These are phyloP conservation scores for Carassius gibelio DNA, from an alignment of 2,113 vertebrate species.

Conservation along the genomic window DNA sequence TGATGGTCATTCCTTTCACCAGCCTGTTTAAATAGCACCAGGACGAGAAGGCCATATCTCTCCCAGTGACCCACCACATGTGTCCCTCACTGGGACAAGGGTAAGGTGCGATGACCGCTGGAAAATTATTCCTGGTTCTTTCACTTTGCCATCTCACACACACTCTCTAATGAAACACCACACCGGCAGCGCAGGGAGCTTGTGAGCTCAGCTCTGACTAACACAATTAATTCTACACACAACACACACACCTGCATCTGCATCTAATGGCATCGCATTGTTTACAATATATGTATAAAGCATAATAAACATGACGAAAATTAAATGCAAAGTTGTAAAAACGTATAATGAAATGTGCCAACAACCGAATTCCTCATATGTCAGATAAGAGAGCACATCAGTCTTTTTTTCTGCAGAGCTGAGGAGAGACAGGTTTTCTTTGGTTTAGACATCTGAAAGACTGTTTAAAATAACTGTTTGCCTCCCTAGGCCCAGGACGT, in stretches of 20 bases:
- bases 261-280: not conserved
- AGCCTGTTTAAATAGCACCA: conserved; percentile 50
- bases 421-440: not conserved
- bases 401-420: not conserved
- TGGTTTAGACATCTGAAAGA: conserved; percentile 17
- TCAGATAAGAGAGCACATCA: not conserved
- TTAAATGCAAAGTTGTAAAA: not conserved
- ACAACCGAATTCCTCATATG: too few relatives aligned
- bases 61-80: conserved; percentile 19
- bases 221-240: not conserved
- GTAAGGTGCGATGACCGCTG: conserved; percentile 33
- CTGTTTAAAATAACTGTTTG: not conserved
- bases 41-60: conserved; percentile 40
- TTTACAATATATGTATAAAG: not conserved
- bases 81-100: conserved; percentile 8
- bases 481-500: not conserved
- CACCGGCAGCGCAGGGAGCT: conserved; percentile 8
- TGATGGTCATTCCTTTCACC: conserved; percentile 58
- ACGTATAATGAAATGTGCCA: too few relatives aligned
- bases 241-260: not conserved
- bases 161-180: conserved; percentile 57
- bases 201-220: conserved; percentile 34
- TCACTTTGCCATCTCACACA: conserved; percentile 48
- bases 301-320: not conserved
- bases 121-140: conserved; percentile 32